Conservation (phyloP, 2,888 invertebrate species). For the Plusia festucae region DNA sequence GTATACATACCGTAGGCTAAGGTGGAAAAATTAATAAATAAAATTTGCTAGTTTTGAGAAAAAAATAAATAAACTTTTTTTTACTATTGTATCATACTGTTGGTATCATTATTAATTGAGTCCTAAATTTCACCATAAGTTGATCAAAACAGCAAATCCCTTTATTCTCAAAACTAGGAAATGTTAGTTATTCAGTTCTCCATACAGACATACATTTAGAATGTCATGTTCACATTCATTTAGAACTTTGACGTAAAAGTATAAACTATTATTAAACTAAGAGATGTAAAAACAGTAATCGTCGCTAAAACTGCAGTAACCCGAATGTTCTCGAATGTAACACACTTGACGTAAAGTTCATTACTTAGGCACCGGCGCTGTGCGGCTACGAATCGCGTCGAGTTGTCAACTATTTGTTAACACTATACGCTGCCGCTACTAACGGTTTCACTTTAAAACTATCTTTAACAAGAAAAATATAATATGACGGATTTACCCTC, state of each 20-base stretch:
- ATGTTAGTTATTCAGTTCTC: too few relatives aligned
- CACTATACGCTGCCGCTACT: constrained; percentile 22
- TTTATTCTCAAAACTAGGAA: too few relatives aligned
- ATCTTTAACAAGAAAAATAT: not conserved
- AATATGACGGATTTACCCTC: not conserved
- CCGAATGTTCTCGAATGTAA: constrained; percentile 23
- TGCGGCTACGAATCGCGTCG: constrained; percentile 21
- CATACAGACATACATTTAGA: too few relatives aligned
- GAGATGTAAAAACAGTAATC: constrained; percentile 2
- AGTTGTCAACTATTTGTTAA: constrained; percentile 56
- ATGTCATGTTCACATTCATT: not conserved
- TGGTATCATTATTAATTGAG: too few relatives aligned
- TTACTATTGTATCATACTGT: too few relatives aligned
- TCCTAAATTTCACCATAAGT: too few relatives aligned
- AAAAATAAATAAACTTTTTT: too few relatives aligned
- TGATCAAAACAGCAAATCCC: too few relatives aligned
- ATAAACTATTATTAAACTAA: not conserved
- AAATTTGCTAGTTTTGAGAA: too few relatives aligned
- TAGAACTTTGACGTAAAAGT: not conserved
- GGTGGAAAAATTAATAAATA: too few relatives aligned
- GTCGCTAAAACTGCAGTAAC: constrained; percentile 17
- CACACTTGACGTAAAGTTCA: constrained; percentile 50
- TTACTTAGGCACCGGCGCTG: constrained; percentile 48
- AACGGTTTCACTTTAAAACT: constrained; percentile 10
- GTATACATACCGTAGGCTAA: too few relatives aligned